These are phyloP conservation scores for Rhegmatorhina hoffmannsi DNA, from an alignment of 2,113 vertebrate species.

Conservation along the genomic window DNA sequence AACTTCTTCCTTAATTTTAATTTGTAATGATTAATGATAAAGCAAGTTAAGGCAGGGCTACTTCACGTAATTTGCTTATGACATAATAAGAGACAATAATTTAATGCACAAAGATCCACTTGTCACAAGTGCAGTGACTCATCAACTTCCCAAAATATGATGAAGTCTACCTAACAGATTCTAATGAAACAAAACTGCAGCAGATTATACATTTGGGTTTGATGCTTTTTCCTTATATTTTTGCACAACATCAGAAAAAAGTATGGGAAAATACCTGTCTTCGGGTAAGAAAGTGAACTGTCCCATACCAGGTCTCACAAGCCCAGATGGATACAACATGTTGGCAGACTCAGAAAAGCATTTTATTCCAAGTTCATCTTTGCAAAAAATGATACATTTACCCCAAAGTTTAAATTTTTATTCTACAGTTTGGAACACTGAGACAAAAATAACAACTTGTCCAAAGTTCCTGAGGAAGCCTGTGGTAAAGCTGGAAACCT, in stretches of 20 bases:
- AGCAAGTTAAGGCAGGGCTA: neutral
- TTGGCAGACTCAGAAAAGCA: neutral
- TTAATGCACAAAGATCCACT: neutral
- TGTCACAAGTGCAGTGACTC: neutral
- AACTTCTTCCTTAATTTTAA: neutral
- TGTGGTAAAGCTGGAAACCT: neutral
- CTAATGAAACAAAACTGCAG: neutral
- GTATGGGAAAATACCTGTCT: neutral
- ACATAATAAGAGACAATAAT: neutral
- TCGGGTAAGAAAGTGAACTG: neutral
- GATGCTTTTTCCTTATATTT: neutral
- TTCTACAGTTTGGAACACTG: neutral
- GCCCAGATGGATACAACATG: neutral
- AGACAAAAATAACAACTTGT: neutral
- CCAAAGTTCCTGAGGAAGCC: neutral
- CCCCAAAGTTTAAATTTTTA: neutral
- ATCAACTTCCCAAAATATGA: neutral
- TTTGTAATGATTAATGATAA: neutral
- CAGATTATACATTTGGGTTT: neutral
- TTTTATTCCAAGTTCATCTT: neutral
- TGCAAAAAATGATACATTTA: neutral
- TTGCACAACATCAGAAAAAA: neutral
- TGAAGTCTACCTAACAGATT: neutral
- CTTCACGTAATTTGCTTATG: neutral
- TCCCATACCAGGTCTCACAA: neutral